Conservation (phyloP, 2,888 invertebrate species). For the Trichogramma evanescens region DNA sequence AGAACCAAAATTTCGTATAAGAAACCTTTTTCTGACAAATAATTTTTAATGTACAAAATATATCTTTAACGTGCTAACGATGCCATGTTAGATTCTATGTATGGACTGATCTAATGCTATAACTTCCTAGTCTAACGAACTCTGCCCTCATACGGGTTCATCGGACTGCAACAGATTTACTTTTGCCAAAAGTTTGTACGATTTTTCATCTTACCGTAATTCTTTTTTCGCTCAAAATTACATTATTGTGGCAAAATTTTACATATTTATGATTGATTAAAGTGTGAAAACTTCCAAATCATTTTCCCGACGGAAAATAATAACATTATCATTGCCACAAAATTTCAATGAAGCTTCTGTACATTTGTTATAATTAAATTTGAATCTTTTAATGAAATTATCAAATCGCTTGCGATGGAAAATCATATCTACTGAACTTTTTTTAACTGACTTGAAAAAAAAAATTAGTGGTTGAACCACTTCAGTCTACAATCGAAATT, state of each 20-base stretch:
- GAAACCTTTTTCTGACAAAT: neutral
- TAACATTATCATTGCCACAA: too few species aligned
- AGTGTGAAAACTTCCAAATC: too few species aligned
- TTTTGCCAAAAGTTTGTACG: too few species aligned
- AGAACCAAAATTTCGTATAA: neutral
- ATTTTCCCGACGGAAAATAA: too few species aligned
- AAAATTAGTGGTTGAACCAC: slow-evolving; percentile 8
- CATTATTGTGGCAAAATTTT: neutral
- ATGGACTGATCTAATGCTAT: slow-evolving; percentile 42
- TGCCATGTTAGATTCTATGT: slow-evolving; percentile 32
- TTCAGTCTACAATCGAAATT: neutral
- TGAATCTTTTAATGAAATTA: too few species aligned
- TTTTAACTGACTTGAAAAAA: neutral
- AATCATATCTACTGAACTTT: too few species aligned
- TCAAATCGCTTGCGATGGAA: too few species aligned
- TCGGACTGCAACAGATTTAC: too few species aligned
- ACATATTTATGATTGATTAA: neutral
- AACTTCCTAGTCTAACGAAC: neutral
- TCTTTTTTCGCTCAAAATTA: too few species aligned
- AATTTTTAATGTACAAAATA: neutral
- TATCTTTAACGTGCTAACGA: slow-evolving; percentile 4
- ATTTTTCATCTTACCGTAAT: too few species aligned
- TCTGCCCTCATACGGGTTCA: neutral
- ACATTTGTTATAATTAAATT: too few species aligned
- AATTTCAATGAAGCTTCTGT: too few species aligned